Evolutionary conservation across 2,888 invertebrate species (phyloP), one percentile per base, ranked within the genome.

Genomic region (Mamestra brassicae): DNA sequence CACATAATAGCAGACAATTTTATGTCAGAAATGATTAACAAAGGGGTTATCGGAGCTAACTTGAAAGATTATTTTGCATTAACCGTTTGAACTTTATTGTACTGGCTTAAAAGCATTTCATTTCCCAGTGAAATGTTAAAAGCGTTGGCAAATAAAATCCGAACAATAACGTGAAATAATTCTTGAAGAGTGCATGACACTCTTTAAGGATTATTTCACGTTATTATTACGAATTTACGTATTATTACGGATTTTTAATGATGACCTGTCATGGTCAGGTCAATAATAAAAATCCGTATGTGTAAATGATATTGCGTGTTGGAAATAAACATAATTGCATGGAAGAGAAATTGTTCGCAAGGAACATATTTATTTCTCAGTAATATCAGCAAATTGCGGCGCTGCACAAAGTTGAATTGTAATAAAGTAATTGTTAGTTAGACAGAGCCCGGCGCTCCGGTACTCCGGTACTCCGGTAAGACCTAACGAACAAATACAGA

Each of bases 401-500:
- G 55, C 10, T 65, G 47, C 64, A 77, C 74, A 60, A 76, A 76
- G 74, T 76, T 72, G 61, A 85, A 83, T 76, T 63, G 38, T 74
- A 76, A 77, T 80, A 83, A 71, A 80, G 76, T 74, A 81, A 76
- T 76, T 76, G 80, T 74, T 78, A 84, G 80, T 78, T 74, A 78
- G 58, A 77, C 57, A 70, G 63, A 79, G 42, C 62, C 58, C 52
- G 65, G 71, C 69, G 71, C 80, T 26, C 26, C 26, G 75, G 55
- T 60, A 17, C 63, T 26, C 26, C 26, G 26, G n/a, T 71, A 74
- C 63, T 68, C 62, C 67, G 63, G 75, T 78, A 76, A 80, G 76
- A 75, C 66, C 81, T 78, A 85, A 83, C 80, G 76, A 85, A 85
- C 80, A 80, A 86, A 81, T 83, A 71, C 78, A 86, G 83, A 80